Base-by-base conservation (phyloP, 2,797 vertebrate genomes). In the Alectoris magna region DNA sequence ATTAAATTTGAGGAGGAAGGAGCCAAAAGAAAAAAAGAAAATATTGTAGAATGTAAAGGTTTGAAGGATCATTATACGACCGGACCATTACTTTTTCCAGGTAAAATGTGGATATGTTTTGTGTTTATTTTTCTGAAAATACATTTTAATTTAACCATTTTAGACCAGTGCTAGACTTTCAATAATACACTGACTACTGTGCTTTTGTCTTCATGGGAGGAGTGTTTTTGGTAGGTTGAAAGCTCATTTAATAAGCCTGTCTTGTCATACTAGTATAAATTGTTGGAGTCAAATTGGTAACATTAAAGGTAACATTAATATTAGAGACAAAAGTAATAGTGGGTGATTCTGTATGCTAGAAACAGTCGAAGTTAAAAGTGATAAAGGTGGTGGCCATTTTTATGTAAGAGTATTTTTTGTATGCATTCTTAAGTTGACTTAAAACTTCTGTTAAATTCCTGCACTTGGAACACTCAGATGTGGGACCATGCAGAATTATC, bases 1-100 rank as follows among this genome's bases (percentile, higher is more conserved):
- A 85, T 89, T 85, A 87, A 87, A 75, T 87, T 80, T 84, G 76
- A 87, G 38, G 56, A 58, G 56, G 56, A 58, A 16, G 16, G 10
- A 6, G 2, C 0, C 14, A 3, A 60, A 62, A 38, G 39, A 48
- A 24, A 14, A 26, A 43, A n/a, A 18, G 2, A 2, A 36, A 75
- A 36, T 43, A 27, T 23, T 67, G 4, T 49, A 21, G 18, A 36
- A 19, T 73, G 75, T 77, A 67, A 81, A 88, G 43, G 26, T 80
- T 85, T 24, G 46, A 80, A 69, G 23, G 12, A 22, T 73, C 43
- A 23, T 60, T 90, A 62, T 41, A 31, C 31, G 59, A 93, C 38
- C 5, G 69, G 26, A n/a, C 19, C 1, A 6, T 71, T 84, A 44
- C 6, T 78, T 92, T 85, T 72, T 53, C 39, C 64, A 29, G 6